These are phyloP conservation scores for Neoarius graeffei DNA, from an alignment of 2,113 vertebrate genomes.

Conservation along the genomic window DNA sequence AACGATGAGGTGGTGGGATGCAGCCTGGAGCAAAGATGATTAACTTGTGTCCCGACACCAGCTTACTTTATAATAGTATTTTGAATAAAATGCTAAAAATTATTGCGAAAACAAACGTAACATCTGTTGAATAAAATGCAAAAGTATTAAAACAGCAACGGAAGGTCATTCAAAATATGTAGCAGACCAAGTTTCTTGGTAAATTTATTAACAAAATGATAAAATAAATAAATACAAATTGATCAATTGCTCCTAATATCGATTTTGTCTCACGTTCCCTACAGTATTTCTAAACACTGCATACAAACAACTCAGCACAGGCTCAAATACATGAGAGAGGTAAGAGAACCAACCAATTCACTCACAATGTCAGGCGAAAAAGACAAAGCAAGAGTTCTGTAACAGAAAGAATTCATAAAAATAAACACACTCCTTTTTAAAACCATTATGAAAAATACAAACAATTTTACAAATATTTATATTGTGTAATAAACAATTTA, in stretches of 20 bases:
- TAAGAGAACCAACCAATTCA: slow-evolving; percentile 86
- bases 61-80: not conserved
- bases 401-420: slow-evolving; percentile 78
- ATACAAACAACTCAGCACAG: slow-evolving; percentile 94
- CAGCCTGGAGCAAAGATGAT: not conserved
- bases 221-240: slow-evolving; percentile 99
- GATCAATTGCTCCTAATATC: slow-evolving; percentile 95
- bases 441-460: slow-evolving; percentile 84
- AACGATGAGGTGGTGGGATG: not conserved
- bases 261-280: slow-evolving; percentile 76
- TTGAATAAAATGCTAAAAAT: not conserved
- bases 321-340: slow-evolving; percentile 83
- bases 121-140: not conserved
- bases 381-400: slow-evolving; percentile 72
- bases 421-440: slow-evolving; percentile 80
- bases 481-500: slow-evolving; percentile 81
- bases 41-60: not conserved
- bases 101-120: not conserved
- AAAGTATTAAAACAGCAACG: not conserved
- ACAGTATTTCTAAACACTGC: slow-evolving; percentile 95
- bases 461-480: slow-evolving; percentile 82
- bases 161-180: slow-evolving; percentile 17
- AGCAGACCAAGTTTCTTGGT: slow-evolving; percentile 69
- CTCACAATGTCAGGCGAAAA: slow-evolving; percentile 82
- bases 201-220: slow-evolving; percentile 99